Evolutionary conservation across 1,140 invertebrate species (phyloP).

Genomic region (Lepidostoma basale): DNA sequence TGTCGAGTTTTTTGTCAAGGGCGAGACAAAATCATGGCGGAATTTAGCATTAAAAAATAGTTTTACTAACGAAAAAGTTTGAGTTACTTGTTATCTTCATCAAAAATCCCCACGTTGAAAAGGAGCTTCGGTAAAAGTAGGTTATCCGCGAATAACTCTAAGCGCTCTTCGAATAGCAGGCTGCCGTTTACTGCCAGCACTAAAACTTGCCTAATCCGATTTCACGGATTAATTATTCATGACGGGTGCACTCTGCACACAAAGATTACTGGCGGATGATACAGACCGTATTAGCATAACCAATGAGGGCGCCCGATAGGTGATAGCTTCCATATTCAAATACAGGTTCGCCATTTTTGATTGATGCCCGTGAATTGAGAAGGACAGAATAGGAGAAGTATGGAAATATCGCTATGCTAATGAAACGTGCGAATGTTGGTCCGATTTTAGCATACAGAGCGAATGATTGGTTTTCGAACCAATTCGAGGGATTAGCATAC

Average conservation of each 20-base stretch:
- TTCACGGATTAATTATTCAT: constrained; percentile 33
- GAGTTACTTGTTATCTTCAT: too few relatives aligned
- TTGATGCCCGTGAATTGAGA: not conserved
- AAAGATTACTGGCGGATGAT: not conserved
- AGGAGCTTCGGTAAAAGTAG: too few relatives aligned
- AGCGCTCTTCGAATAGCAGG: not conserved
- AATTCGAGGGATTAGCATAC: too few relatives aligned
- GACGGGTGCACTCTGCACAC: constrained; percentile 21
- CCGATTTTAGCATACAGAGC: too few relatives aligned
- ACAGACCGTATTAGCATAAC: constrained; percentile 11
- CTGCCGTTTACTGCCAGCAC: constrained; percentile 27
- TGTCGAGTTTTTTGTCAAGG: too few relatives aligned
- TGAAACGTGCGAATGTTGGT: not conserved
- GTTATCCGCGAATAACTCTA: not conserved
- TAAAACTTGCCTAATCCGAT: constrained; percentile 30
- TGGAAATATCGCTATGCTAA: not conserved
- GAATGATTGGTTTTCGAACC: too few relatives aligned
- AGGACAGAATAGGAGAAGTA: constrained; percentile 8
- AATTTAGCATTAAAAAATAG: too few relatives aligned
- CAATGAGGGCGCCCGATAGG: constrained; percentile 3
- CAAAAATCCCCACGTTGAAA: too few relatives aligned
- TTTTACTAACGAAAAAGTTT: too few relatives aligned
- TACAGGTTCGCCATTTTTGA: not conserved
- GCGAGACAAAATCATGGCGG: too few relatives aligned
- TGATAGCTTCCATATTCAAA: not conserved